Conservation (phyloP, 2,888 invertebrate species). For the Caenorhabditis sp. region DNA sequence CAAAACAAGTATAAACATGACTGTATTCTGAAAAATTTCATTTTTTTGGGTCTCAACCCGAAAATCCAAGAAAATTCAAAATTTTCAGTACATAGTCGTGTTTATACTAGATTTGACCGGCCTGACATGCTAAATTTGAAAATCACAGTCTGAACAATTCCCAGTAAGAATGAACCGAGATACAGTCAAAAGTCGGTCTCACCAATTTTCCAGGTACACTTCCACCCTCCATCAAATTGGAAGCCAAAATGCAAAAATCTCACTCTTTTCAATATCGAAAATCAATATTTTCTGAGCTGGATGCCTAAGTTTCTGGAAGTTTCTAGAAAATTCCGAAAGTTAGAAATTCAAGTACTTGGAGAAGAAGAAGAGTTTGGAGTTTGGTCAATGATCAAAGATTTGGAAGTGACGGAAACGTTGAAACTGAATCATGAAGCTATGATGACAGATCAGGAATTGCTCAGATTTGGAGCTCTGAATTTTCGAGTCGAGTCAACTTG, state of each 20-base stretch:
- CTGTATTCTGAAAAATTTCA: too few relatives aligned
- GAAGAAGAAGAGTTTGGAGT: not conserved
- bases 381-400: not conserved
- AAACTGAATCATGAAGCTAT: not conserved
- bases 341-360: not conserved
- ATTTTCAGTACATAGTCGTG: not conserved
- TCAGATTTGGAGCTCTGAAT: not conserved
- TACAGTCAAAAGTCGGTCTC: too few relatives aligned
- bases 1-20: too few relatives aligned
- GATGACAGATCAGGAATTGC: slow-evolving; percentile 25
- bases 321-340: not conserved
- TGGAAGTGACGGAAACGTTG: not conserved
- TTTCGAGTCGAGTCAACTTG: not conserved
- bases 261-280: not conserved
- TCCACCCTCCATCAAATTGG: not conserved
- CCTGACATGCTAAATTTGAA: too few relatives aligned
- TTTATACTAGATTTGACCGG: not conserved
- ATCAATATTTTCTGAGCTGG: not conserved
- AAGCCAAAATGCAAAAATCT: slow-evolving; percentile 7
- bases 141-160: too few relatives aligned
- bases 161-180: too few relatives aligned
- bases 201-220: not conserved
- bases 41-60: too few relatives aligned
- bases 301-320: not conserved
- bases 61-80: too few relatives aligned